phyloP scores from a whole-genome alignment of 2,113 vertebrate species.

The Galemys pyrenaicus region DNA sequence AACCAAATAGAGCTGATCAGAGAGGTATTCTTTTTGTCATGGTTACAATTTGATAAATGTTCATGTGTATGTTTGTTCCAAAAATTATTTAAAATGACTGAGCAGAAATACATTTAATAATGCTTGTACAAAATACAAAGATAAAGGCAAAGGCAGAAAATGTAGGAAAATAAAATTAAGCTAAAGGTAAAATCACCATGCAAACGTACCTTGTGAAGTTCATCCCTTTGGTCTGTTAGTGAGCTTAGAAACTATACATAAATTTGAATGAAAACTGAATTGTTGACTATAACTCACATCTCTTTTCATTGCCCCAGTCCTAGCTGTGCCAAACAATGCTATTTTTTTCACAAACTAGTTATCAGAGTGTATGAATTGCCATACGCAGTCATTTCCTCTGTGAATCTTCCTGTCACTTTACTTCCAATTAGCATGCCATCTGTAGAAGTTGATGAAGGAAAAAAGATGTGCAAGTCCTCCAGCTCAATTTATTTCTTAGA shows the following conservation, averaged over 20 bases:
- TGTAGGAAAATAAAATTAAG: constrained; percentile 31
- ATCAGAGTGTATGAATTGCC: background rate
- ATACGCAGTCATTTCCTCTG: background rate
- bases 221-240: background rate
- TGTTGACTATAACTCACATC: background rate
- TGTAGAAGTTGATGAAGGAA: background rate
- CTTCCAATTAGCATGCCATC: background rate
- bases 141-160: background rate
- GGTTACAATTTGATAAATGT: background rate
- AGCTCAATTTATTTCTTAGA: background rate
- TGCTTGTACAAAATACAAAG: background rate
- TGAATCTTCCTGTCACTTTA: background rate
- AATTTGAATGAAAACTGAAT: background rate
- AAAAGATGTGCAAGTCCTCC: background rate
- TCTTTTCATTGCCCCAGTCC: background rate
- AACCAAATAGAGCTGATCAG: background rate
- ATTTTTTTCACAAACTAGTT: constrained; percentile 1
- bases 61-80: background rate
- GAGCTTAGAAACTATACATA: background rate
- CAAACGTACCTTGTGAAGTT: background rate
- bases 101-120: constrained; percentile 9
- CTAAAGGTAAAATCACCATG: background rate
- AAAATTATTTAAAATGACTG: background rate
- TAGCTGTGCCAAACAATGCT: background rate
- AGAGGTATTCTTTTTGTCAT: background rate